Base-by-base conservation (phyloP, 2,797 vertebrate genomes). In the Chanos chanos region DNA sequence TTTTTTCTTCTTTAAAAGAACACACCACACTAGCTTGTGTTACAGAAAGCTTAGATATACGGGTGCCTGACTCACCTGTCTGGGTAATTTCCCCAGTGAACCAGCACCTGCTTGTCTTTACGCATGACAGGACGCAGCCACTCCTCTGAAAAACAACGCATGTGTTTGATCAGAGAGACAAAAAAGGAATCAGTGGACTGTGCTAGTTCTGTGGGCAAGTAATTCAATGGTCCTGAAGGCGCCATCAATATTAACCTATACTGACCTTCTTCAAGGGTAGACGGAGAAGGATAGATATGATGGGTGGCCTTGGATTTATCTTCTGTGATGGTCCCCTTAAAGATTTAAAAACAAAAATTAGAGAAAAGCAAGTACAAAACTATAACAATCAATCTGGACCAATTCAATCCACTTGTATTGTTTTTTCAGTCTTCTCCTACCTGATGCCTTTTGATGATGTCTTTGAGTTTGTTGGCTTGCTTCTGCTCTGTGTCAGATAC, bases 381-480 rank as follows among this genome's bases (percentile, higher is more conserved):
- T 3, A 21, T 3, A 16, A 0, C 47, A 10, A 54, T 24, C 2
- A 33, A 10, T 2, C 2, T 4, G 39, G 30, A 36, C 12, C 31
- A 45, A 4, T 7, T 8, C 16, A 6, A 13, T 0, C 10, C 12
- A 1, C 43, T 0, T 19, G 5, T 5, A 7, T 9, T 0, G 0
- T 7, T 40, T 27, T 18, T 6, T 2, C 1, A 12, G 12, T 13
- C 24, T 1, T 55, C 40, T 27, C 73, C 67, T 82, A 96, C 97
- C 94, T 99, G 97, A 86, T 97, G 96, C 31, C 97, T 91, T 71
- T 99, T 99, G 71, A 99, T 91, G 71, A 96, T 94, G 74, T 99
- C 97, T 83, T 99, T 99, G 62, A 98, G 84, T 52, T 97, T 99
- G 79, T 91, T 93, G 33, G 91, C 89, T 83, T 94, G 80, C 82